Evolutionary conservation across 2,113 vertebrate species (phyloP).

Genomic region (Phoenicopterus ruber): DNA sequence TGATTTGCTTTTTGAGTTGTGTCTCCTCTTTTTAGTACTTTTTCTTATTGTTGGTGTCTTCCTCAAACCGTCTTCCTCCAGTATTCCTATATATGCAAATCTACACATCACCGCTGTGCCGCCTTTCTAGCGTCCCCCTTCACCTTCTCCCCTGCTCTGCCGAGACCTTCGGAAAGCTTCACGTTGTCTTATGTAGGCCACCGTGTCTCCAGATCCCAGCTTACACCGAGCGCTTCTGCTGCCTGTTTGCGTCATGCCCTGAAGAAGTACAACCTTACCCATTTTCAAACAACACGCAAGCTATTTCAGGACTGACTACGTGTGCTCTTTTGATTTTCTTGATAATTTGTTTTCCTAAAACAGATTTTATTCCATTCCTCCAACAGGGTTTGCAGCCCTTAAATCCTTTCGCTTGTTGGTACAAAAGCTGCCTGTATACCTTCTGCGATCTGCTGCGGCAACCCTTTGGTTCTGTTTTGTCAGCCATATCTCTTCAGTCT

Average conservation of each 20-base stretch:
- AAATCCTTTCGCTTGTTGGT: neutral
- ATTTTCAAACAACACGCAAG: neutral
- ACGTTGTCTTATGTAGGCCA: accelerated
- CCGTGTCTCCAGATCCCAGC: accelerated
- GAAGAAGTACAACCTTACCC: neutral
- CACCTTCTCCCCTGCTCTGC: neutral
- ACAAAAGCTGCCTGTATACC: neutral
- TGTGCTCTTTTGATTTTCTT: neutral
- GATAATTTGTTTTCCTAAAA: neutral
- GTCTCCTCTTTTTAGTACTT: neutral
- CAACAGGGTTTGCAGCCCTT: neutral
- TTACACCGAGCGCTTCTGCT: accelerated
- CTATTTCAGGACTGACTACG: neutral
- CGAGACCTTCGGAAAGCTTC: neutral
- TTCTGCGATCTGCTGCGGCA: neutral
- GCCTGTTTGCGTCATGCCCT: neutral
- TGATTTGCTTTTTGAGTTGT: neutral
- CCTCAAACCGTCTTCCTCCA: neutral
- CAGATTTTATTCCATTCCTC: neutral
- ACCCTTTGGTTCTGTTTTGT: neutral
- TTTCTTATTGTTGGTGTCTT: neutral
- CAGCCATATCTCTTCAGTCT: neutral
- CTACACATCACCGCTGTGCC: accelerated
- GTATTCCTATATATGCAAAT: neutral
- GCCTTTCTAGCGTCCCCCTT: neutral